These are phyloP conservation scores for Nymphalis urticae DNA, from an alignment of 2,888 invertebrate genomes.

Conservation along the genomic window DNA sequence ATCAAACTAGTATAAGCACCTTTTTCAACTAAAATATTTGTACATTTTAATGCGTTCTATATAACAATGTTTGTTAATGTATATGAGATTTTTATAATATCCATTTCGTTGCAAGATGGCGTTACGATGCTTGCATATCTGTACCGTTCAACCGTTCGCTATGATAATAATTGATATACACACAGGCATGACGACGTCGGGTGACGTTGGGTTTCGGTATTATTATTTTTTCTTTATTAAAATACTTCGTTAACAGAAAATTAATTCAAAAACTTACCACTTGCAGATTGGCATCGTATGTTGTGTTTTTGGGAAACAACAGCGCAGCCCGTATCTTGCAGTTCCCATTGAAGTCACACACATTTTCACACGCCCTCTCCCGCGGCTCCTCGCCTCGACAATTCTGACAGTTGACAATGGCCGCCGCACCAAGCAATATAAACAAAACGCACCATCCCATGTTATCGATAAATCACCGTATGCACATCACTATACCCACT, in stretches of 20 bases:
- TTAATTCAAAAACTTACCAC: slow-evolving; percentile 63
- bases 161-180: too few species aligned
- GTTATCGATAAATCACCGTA: slow-evolving; percentile 46
- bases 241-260: not conserved
- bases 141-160: too few species aligned
- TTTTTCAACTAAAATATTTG: too few species aligned
- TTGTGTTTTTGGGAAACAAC: slow-evolving; percentile 83
- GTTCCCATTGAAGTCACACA: slow-evolving; percentile 70
- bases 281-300: slow-evolving; percentile 77
- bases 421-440: slow-evolving; percentile 44
- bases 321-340: slow-evolving; percentile 85
- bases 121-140: too few species aligned
- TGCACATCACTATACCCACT: slow-evolving; percentile 46
- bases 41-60: too few species aligned
- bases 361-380: slow-evolving; percentile 68
- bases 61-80: too few species aligned
- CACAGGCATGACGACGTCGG: too few species aligned
- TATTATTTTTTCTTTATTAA: too few species aligned
- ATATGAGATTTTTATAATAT: too few species aligned
- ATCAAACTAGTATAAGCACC: too few species aligned
- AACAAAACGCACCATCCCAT: slow-evolving; percentile 60
- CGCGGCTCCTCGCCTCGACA: slow-evolving; percentile 66
- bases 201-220: too few species aligned
- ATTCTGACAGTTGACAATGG: slow-evolving; percentile 53
- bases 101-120: too few species aligned